A percentile compares a stretch with the other conserved stretches of the same genome.
Conservation (phyloP, 30 jellyfish, hydroid and myxozoan genomes). For the Mastigias papua region DNA sequence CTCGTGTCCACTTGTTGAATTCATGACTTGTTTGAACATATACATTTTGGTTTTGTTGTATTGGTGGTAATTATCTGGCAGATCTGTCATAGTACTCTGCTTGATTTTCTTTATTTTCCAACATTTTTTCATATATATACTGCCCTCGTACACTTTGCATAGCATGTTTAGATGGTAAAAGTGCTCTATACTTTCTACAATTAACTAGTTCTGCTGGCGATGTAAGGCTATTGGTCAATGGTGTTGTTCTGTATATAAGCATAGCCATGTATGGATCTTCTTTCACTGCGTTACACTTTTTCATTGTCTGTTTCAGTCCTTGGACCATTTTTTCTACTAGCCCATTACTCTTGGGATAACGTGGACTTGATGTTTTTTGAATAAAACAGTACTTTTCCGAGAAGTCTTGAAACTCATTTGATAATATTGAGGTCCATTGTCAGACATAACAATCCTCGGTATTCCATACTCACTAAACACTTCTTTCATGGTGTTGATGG, state of each 20-base stretch:
- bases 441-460: constrained; percentile 46
- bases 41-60: background rate
- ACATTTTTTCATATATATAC: background rate
- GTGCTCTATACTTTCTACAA: constrained; percentile 4
- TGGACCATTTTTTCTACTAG: constrained; percentile 26
- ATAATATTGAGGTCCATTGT: constrained; percentile 55
- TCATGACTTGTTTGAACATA: constrained; percentile 4
- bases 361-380: constrained; percentile 46
- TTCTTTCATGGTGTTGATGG: constrained; percentile 20
- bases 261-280: constrained; percentile 45
- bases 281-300: constrained; percentile 1
- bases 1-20: constrained; percentile 2
- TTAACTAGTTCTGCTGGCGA: constrained; percentile 19
- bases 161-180: background rate
- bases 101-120: background rate
- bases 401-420: constrained; percentile 29
- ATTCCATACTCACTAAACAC: constrained; percentile 51
- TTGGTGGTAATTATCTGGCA: constrained; percentile 1
- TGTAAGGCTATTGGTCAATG: constrained; percentile 16
- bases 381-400: constrained; percentile 27
- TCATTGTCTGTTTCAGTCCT: constrained; percentile 10
- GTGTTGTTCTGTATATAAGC: constrained; percentile 39
- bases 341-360: constrained; percentile 60
- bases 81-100: constrained; percentile 9
- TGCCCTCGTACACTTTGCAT: background rate